These are phyloP conservation scores for Trichomalopsis sarcophagae DNA, from an alignment of 1,140 invertebrate genomes.

Conservation along the genomic window DNA sequence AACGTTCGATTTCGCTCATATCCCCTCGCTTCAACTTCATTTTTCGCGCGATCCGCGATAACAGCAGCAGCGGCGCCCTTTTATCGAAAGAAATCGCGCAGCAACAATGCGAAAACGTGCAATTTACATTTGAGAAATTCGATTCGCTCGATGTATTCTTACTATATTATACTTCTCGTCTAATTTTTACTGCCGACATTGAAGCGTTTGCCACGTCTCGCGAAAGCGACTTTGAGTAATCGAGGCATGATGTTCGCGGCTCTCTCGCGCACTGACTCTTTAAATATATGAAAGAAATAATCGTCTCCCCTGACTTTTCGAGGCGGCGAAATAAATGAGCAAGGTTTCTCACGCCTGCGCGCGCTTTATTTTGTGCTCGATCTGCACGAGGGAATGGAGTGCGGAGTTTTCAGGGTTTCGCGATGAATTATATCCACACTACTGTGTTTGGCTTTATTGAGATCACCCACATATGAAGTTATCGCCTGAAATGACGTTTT, in stretches of 20 bases:
- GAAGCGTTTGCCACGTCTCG: neutral
- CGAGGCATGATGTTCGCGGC: neutral
- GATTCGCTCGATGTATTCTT: neutral
- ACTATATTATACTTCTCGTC: neutral
- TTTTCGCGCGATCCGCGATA: neutral
- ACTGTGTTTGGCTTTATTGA: neutral
- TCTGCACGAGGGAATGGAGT: neutral
- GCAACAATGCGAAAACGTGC: neutral
- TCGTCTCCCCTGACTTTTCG: neutral
- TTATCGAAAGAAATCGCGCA: neutral
- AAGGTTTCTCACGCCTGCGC: neutral
- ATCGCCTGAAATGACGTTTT: neutral
- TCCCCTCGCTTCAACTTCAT: neutral
- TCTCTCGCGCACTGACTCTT: neutral
- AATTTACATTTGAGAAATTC: neutral
- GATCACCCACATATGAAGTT: neutral
- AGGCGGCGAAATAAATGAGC: neutral
- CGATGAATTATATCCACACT: too few species aligned
- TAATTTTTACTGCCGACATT: neutral
- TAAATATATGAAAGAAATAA: conserved; percentile 7
- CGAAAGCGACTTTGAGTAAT: neutral
- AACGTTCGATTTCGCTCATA: neutral
- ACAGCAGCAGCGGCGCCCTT: neutral
- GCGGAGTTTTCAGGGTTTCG: neutral
- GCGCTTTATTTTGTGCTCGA: neutral